These are phyloP conservation scores for Glaucidium brasilianum DNA, from an alignment of 2,113 vertebrate genomes.

Conservation along the genomic window DNA sequence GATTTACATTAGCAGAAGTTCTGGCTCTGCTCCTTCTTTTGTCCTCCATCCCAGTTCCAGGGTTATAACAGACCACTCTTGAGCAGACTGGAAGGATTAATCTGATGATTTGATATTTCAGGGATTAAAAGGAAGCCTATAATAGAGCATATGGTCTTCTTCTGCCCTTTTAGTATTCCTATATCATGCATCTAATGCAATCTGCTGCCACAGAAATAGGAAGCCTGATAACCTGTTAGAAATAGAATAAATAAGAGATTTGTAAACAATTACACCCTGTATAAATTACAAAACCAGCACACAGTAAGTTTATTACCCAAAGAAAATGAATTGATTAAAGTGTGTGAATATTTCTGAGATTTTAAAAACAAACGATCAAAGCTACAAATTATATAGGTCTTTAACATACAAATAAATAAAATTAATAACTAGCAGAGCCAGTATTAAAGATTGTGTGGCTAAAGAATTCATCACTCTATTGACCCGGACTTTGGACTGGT, in stretches of 20 bases:
- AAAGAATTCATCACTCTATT: not conserved
- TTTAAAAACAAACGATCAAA: not conserved
- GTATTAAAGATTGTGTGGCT: constrained; percentile 21
- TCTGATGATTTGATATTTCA: constrained; percentile 44
- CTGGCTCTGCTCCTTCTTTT: constrained; percentile 42
- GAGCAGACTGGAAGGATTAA: constrained; percentile 20
- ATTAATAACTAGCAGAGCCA: not conserved
- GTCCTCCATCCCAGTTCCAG: not conserved
- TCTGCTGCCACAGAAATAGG: constrained; percentile 41
- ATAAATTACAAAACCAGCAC: not conserved
- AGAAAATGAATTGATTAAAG: not conserved
- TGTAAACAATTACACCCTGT: constrained; percentile 19
- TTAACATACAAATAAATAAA: constrained; percentile 43
- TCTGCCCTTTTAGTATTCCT: constrained; percentile 63
- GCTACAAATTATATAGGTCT: not conserved
- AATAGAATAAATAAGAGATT: constrained; percentile 37
- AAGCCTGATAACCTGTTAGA: constrained; percentile 23
- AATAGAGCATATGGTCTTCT: constrained; percentile 42
- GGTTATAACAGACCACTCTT: not conserved
- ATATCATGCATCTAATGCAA: constrained; percentile 26
- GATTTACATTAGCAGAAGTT: constrained; percentile 38
- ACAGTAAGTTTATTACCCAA: not conserved
- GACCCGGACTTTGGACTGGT: not conserved
- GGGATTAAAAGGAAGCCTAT: constrained; percentile 23
- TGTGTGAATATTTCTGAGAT: not conserved